Evolutionary conservation across 2,888 invertebrate species (phyloP).

Genomic region (Caenorhabditis panamensis): DNA sequence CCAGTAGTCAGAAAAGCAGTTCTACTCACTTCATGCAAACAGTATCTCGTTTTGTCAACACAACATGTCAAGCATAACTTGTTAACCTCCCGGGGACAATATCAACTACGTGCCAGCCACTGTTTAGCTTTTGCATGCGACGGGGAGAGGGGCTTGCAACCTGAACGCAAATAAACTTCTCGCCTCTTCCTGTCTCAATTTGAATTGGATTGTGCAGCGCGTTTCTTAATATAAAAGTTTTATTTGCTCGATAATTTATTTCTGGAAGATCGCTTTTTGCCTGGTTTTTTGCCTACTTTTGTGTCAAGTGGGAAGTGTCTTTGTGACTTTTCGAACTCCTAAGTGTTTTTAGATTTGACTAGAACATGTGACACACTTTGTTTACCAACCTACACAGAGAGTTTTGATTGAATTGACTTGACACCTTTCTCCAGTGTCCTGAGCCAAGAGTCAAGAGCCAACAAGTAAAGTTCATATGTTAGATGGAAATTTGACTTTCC

Average conservation of each 20-base stretch:
- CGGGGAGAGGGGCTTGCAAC: conserved; percentile 35
- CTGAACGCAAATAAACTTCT: conserved; percentile 51
- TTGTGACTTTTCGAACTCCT: conserved; percentile 29
- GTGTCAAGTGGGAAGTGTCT: neutral
- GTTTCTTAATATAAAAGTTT: conserved; percentile 48
- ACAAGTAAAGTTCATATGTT: neutral
- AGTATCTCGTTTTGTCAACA: conserved; percentile 53
- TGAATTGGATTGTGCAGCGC: conserved; percentile 40
- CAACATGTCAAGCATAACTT: conserved; percentile 47
- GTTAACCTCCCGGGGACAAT: conserved; percentile 47
- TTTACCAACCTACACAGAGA: conserved; percentile 13
- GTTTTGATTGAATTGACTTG: neutral
- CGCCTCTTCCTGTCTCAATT: conserved; percentile 23
- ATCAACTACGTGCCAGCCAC: conserved; percentile 37
- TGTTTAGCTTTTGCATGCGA: conserved; percentile 16
- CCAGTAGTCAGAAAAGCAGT: conserved; percentile 40
- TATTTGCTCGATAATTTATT: conserved; percentile 49
- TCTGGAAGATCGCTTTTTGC: conserved; percentile 25
- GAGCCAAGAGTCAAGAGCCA: neutral
- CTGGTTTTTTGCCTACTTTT: conserved; percentile 1
- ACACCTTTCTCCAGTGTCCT: no score
- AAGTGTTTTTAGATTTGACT: conserved; percentile 1
- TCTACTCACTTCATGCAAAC: conserved; percentile 58
- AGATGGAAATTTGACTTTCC: no score
- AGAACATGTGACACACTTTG: conserved; percentile 15